phyloP scores from a whole-genome alignment of 1,140 invertebrate genomes.

The Hirudo medicinalis region DNA sequence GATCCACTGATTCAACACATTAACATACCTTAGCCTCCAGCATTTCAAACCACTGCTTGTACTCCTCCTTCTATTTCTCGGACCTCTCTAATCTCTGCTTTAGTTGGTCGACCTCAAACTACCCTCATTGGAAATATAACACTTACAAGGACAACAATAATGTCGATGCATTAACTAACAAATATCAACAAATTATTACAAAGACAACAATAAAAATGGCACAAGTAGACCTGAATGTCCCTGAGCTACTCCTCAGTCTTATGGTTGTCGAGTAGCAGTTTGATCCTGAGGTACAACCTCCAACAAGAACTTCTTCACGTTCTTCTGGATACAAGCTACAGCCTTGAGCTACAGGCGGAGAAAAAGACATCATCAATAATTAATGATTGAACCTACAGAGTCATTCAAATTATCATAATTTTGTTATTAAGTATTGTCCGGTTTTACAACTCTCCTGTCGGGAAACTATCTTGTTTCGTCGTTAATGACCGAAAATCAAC shows the following conservation, averaged over 20 bases:
- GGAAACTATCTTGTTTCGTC: too few relatives aligned
- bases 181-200: neutral
- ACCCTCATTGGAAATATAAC: slow-evolving; percentile 26
- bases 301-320: slow-evolving; percentile 82
- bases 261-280: slow-evolving; percentile 77
- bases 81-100: slow-evolving; percentile 67
- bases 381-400: too few relatives aligned
- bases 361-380: neutral
- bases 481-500: too few relatives aligned
- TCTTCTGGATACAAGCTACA: slow-evolving; percentile 77
- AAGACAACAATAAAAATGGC: neutral
- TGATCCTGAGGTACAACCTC: slow-evolving; percentile 73
- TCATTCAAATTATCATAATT: too few relatives aligned
- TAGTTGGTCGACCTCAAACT: slow-evolving; percentile 73
- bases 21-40: slow-evolving; percentile 68
- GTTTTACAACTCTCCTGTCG: too few relatives aligned
- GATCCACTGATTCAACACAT: too few relatives aligned
- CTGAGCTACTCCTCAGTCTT: slow-evolving; percentile 79
- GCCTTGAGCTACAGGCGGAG: slow-evolving; percentile 65
- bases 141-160: neutral
- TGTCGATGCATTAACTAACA: neutral
- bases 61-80: slow-evolving; percentile 64
- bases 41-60: slow-evolving; percentile 74
- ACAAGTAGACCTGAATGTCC: slow-evolving; percentile 52
- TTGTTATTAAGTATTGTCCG: too few relatives aligned